Evolutionary conservation across 2,888 invertebrate species (phyloP).

Genomic region (Carabus problematicus): DNA sequence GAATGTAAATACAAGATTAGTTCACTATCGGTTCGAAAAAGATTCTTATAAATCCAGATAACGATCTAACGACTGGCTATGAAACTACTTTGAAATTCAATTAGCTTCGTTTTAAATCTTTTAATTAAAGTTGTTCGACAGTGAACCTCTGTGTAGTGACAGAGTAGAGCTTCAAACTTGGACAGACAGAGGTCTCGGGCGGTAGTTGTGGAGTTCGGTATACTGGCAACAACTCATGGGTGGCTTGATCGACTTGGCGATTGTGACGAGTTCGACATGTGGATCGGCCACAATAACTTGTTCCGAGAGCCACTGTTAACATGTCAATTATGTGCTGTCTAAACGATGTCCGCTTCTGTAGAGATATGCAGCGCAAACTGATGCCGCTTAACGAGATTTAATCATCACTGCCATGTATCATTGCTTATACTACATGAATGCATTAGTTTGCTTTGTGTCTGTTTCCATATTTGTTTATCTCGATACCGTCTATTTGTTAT

Average conservation of each 20-base stretch:
- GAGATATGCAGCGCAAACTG: too few relatives aligned
- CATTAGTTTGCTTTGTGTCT: too few relatives aligned
- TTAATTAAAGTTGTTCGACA: constrained; percentile 47
- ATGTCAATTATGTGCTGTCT: constrained; percentile 34
- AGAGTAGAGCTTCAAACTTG: too few relatives aligned
- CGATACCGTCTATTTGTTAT: too few relatives aligned
- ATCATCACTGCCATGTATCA: too few relatives aligned
- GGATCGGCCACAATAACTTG: constrained; percentile 24
- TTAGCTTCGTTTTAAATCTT: constrained; percentile 47
- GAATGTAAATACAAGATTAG: constrained; percentile 42
- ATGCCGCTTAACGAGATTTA: too few relatives aligned
- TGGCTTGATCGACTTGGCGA: constrained; percentile 20
- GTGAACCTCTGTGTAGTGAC: neutral
- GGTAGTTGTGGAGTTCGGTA: neutral
- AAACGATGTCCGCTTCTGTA: constrained; percentile 3
- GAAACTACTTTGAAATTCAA: constrained; percentile 48
- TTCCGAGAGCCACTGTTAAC: constrained; percentile 30
- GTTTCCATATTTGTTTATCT: too few relatives aligned
- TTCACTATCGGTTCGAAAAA: constrained; percentile 31
- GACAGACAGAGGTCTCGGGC: too few relatives aligned
- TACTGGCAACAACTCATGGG: constrained; percentile 21
- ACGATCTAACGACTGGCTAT: constrained; percentile 36
- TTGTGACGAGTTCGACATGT: constrained; percentile 23
- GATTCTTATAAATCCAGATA: constrained; percentile 35
- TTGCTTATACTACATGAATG: too few relatives aligned